A percentile compares a stretch with the other conserved stretches of the same genome.
Conservation (phyloP, 1,140 invertebrate species). For the Catajapyx aquilonaris region DNA sequence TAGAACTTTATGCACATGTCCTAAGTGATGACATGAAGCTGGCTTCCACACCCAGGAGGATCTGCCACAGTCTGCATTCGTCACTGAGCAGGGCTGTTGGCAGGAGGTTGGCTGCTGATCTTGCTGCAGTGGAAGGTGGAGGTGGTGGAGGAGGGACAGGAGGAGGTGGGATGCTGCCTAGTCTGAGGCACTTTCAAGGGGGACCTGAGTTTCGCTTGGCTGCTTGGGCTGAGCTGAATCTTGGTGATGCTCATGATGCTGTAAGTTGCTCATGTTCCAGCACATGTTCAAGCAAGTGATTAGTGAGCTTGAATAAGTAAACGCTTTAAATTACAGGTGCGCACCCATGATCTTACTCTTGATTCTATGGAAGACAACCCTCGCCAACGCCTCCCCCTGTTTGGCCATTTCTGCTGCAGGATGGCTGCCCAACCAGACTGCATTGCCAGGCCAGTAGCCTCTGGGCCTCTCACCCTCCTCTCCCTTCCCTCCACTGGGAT, state of each 20-base stretch:
- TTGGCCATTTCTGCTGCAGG: constrained; percentile 51
- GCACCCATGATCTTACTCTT: constrained; percentile 28
- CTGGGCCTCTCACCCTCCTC: constrained; percentile 26
- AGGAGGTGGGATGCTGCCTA: no score
- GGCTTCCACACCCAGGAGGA: constrained; percentile 39
- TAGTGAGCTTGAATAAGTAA: neutral
- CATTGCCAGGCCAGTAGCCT: constrained; percentile 27
- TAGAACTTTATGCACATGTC: constrained; percentile 46
- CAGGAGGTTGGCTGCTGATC: constrained; percentile 31
- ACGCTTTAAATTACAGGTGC: no score
- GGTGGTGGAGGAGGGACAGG: no score
- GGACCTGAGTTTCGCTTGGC: constrained; percentile 46
- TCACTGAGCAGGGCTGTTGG: constrained; percentile 46
- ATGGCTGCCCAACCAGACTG: constrained; percentile 42
- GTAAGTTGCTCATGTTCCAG: constrained; percentile 23
- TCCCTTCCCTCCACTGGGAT: no score
- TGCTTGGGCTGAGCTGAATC: constrained; percentile 34
- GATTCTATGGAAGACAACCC: constrained; percentile 30
- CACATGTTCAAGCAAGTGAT: constrained; percentile 18
- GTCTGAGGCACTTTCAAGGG: no score
- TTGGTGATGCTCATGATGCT: constrained; percentile 34
- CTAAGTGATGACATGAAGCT: constrained; percentile 44
- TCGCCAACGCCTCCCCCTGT: constrained; percentile 35
- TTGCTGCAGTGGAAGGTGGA: constrained; percentile 32
- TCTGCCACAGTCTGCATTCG: constrained; percentile 42